Evolutionary conservation across 2,113 vertebrate genomes (phyloP).

Genomic region (Rhabdomys dilectus): DNA sequence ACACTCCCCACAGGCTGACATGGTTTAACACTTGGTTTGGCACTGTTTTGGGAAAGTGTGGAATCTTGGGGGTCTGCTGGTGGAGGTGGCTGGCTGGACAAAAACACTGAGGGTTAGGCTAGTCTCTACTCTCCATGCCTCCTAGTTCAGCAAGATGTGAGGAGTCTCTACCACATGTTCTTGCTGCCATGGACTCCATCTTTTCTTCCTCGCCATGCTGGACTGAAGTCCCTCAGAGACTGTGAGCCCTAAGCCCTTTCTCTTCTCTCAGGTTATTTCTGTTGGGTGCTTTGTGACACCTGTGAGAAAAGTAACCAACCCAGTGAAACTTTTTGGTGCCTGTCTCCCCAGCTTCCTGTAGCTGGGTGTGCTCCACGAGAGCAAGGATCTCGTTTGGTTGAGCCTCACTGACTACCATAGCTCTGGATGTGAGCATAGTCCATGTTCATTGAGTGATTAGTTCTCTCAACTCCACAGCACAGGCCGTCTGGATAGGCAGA

Average conservation of each 20-base stretch:
- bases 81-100: neutral
- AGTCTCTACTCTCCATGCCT: neutral
- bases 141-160: neutral
- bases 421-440: neutral
- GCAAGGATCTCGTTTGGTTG: neutral
- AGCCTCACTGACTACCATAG: neutral
- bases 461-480: neutral
- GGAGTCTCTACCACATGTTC: neutral
- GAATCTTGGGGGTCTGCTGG: neutral
- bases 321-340: neutral
- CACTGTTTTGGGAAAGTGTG: neutral
- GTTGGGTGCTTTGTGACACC: neutral
- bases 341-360: neutral
- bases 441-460: neutral
- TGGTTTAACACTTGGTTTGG: neutral
- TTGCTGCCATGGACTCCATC: neutral
- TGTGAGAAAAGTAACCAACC: neutral
- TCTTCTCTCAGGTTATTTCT: neutral
- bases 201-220: neutral
- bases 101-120: neutral
- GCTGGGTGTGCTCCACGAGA: rapidly evolving
- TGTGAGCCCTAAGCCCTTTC: neutral
- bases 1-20: neutral
- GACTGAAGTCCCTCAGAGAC: neutral
- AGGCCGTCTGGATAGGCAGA: neutral